Evolutionary conservation across 1,140 invertebrate species (phyloP), one percentile per base, ranked within the genome.

Genomic region (Saccostrea echinata): DNA sequence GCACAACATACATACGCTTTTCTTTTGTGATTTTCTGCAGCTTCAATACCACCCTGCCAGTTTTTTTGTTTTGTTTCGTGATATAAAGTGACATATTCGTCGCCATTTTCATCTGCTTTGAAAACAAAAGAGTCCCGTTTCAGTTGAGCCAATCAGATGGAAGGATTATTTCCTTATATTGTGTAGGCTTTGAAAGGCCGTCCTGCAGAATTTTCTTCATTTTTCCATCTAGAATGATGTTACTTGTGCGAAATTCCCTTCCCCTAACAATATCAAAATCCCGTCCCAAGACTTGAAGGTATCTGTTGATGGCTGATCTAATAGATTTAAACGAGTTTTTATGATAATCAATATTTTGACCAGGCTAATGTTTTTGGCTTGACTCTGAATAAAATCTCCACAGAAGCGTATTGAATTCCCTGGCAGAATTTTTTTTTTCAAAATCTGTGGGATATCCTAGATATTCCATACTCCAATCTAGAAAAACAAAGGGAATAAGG

Each of bases 41-140:
- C 16, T 3, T 64, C 30, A n/a, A 87, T 52, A 43, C 87, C 87
- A 61, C 61, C 68, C 81, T 80, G 64, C 52, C 24, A 76, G 21
- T 85, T 81, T 57, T n/a, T 88, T 82, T 84, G 87, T 33, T 57
- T 68, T 43, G 84, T 88, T 81, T 88, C 87, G 18, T 71, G 87
- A 6, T 43, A 76, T 27, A 88, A 57, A 6, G 64, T 61, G 24
- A 51, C 68, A 61, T 81, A 85, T 43, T 85, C 87, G 61, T 88
- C 12, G 13, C 68, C 84, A 81, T 81, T 68, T n/a, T 88, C 83
- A 81, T 88, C 84, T 61, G 82, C 43, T 83, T 57, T n/a, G 18
- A 21, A 24, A 21, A 64, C 81, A 87, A n/a, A n/a, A 27, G 76
- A 87, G 24, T 68, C 52, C 13, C 81, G 3, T 52, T 84, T 87